Percentiles rank a stretch among this genome's conserved stretches.
These are phyloP conservation scores for Crossaster papposus DNA, from an alignment of 53 echinoderm and acorn worm species.

Conservation along the genomic window DNA sequence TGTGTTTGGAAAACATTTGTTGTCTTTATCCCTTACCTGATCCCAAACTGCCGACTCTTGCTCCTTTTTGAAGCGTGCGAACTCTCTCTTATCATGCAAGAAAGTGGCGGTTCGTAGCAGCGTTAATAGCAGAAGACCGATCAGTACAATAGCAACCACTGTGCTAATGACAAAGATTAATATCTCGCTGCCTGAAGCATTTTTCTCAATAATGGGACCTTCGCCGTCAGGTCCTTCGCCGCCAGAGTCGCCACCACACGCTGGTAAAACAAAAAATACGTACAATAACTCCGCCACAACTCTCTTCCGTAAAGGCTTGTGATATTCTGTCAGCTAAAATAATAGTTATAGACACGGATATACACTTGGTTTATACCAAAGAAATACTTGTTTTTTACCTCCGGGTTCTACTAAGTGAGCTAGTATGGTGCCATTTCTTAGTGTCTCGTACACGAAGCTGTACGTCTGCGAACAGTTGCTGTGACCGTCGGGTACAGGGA, in stretches of 20 bases:
- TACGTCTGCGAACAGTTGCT: conserved; percentile 39
- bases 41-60: conserved; percentile 77
- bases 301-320: no score
- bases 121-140: conserved; percentile 75
- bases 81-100: conserved; percentile 89
- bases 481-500: conserved; percentile 24
- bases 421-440: conserved; percentile 32
- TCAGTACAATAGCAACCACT: conserved; percentile 85
- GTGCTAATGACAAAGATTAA: conserved; percentile 80
- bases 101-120: conserved; percentile 73
- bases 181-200: conserved; percentile 39
- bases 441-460: conserved; percentile 42
- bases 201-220: neutral
- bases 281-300: neutral
- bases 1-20: no score
- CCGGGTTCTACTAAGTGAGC: conserved; percentile 20
- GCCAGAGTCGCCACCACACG: conserved; percentile 12
- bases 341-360: no score
- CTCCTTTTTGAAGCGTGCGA: conserved; percentile 82
- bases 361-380: neutral
- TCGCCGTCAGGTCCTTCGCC: neutral
- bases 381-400: conserved; percentile 2
- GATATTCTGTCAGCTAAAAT: no score
- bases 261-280: conserved; percentile 5
- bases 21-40: conserved; percentile 60